A percentile compares a stretch with the other conserved stretches of the same genome.
phyloP scores from a whole-genome alignment of 2,888 invertebrate species.

The Cheilosia soror region DNA sequence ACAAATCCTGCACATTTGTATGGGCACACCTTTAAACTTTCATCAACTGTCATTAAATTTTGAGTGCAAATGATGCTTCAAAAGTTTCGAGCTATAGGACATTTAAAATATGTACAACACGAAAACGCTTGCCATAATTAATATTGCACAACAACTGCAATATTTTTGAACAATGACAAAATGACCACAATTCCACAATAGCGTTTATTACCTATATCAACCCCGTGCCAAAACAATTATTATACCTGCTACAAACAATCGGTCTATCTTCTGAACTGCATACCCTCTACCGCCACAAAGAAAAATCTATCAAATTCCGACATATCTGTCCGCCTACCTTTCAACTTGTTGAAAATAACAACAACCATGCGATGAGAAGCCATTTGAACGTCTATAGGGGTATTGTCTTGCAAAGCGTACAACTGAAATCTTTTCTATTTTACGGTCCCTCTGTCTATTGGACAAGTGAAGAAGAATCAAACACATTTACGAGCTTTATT shows the following conservation, averaged over 20 bases:
- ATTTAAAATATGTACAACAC: too few species aligned
- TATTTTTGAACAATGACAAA: background rate
- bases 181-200: background rate
- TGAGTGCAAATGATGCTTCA: too few species aligned
- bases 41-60: too few species aligned
- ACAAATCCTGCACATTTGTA: too few species aligned
- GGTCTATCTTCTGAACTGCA: conserved; percentile 4
- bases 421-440: conserved; percentile 5
- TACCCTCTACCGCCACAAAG: background rate
- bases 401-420: background rate
- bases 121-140: too few species aligned
- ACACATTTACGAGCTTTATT: conserved; percentile 68
- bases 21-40: too few species aligned
- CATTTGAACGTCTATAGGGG: conserved; percentile 39
- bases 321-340: conserved; percentile 44
- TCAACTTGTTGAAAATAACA: conserved; percentile 56
- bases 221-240: background rate
- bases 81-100: too few species aligned
- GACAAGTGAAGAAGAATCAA: conserved; percentile 20
- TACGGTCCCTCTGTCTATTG: conserved; percentile 10
- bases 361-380: conserved; percentile 58
- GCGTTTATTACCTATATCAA: background rate
- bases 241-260: conserved; percentile 11
- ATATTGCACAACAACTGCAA: too few species aligned
- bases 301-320: conserved; percentile 30